Percentiles rank a stretch among this genome's conserved stretches.
Conservation (phyloP, 1,140 invertebrate genomes). For the Euura saliciscinereae region DNA sequence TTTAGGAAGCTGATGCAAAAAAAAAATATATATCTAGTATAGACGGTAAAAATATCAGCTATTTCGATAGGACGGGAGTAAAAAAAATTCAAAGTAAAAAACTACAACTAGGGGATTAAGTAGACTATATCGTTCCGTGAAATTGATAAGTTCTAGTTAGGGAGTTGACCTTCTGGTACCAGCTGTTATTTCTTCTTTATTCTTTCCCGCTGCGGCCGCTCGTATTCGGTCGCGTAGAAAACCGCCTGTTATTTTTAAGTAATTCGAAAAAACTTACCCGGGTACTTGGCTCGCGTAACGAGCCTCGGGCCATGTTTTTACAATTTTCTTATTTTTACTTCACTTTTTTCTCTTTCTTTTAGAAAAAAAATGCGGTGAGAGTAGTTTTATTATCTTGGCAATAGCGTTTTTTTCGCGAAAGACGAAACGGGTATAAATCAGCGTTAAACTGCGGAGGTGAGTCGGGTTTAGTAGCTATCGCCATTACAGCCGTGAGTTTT, state of each 20-base stretch:
- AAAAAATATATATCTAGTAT: background rate
- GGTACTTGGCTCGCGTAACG: background rate
- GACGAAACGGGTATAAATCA: background rate
- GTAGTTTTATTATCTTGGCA: no score
- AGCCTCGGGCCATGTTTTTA: background rate
- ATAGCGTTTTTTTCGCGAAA: no score
- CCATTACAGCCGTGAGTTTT: background rate
- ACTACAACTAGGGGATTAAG: background rate
- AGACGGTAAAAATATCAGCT: background rate
- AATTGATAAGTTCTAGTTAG: conserved; percentile 15
- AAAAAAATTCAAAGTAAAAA: conserved; percentile 21
- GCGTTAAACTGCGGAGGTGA: background rate
- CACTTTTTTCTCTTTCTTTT: no score
- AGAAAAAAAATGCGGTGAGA: no score
- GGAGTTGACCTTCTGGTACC: background rate
- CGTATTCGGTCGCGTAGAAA: background rate
- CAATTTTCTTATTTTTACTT: no score
- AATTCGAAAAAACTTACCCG: background rate
- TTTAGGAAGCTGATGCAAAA: background rate
- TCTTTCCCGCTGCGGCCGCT: background rate
- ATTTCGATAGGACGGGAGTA: background rate
- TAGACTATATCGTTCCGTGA: conserved; percentile 14
- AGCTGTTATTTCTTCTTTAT: conserved; percentile 2
- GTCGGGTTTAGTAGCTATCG: background rate
- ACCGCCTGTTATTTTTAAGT: background rate